Conservation (phyloP, 2,113 vertebrate genomes). For the Coryphaenoides rupestris region DNA sequence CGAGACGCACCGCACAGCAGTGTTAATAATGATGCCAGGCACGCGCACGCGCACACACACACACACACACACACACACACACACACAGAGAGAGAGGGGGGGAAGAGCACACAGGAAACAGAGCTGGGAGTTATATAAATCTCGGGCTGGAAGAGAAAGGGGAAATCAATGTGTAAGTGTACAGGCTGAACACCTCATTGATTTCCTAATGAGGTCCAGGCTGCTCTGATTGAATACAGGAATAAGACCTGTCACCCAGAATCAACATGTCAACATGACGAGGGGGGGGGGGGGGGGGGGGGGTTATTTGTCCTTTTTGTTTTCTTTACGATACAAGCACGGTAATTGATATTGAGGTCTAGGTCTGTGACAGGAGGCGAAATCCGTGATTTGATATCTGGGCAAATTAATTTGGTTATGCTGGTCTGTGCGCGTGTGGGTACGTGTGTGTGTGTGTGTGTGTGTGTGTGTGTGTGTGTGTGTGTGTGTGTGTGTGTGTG, state of each 20-base stretch:
- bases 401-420: conserved; percentile 14
- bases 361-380: conserved; percentile 17
- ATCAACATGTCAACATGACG: conserved; percentile 17
- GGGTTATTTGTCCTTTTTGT: conserved; percentile 12
- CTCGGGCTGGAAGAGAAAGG: conserved; percentile 16
- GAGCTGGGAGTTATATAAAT: conserved; percentile 43
- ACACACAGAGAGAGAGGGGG: no score
- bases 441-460: neutral
- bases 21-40: conserved; percentile 9
- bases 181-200: conserved; percentile 50
- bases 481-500: neutral
- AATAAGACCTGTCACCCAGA: conserved; percentile 26
- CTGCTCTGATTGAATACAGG: conserved; percentile 25
- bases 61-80: conserved; percentile 4
- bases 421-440: neutral
- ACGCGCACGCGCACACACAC: neutral
- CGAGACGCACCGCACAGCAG: conserved; percentile 17
- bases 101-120: conserved; percentile 2
- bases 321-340: neutral
- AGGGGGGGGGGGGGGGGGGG: neutral
- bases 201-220: conserved; percentile 51
- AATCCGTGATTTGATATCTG: conserved; percentile 7
- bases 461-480: neutral
- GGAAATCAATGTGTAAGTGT: conserved; percentile 38
- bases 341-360: conserved; percentile 29